These are phyloP conservation scores for Branchipolynoe longqiensis DNA, from an alignment of 2,888 invertebrate species.

Conservation along the genomic window DNA sequence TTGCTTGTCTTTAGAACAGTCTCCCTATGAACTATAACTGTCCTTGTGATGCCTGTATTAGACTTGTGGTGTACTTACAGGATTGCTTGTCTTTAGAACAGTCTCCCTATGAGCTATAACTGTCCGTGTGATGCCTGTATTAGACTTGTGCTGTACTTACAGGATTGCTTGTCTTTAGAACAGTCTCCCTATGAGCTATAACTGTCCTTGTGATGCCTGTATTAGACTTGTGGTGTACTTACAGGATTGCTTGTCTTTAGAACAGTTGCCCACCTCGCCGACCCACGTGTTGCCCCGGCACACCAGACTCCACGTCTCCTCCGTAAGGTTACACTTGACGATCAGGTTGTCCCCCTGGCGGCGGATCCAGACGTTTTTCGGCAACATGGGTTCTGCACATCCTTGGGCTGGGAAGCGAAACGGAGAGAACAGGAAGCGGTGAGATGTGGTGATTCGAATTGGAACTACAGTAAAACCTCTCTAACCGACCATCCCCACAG, in stretches of 20 bases:
- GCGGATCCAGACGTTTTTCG: slow-evolving; percentile 51
- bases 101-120: no score
- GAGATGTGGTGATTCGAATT: neutral
- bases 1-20: no score
- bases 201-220: no score
- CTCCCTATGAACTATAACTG: neutral
- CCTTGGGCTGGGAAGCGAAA: slow-evolving; percentile 42
- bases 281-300: slow-evolving; percentile 51
- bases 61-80: neutral
- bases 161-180: no score
- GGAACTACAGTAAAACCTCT: no score
- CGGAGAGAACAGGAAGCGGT: neutral
- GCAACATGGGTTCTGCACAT: slow-evolving; percentile 38
- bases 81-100: slow-evolving; percentile 49
- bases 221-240: neutral
- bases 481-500: no score
- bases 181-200: neutral
- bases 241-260: slow-evolving; percentile 49
- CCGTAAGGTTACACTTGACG: slow-evolving; percentile 48
- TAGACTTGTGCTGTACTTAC: slow-evolving; percentile 8
- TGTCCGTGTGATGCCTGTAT: no score
- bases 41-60: no score
- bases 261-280: slow-evolving; percentile 53
- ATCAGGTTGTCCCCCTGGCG: slow-evolving; percentile 52
- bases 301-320: slow-evolving; percentile 52